Conservation (phyloP, 2,888 invertebrate species). For the Malachius bipustulatus region DNA sequence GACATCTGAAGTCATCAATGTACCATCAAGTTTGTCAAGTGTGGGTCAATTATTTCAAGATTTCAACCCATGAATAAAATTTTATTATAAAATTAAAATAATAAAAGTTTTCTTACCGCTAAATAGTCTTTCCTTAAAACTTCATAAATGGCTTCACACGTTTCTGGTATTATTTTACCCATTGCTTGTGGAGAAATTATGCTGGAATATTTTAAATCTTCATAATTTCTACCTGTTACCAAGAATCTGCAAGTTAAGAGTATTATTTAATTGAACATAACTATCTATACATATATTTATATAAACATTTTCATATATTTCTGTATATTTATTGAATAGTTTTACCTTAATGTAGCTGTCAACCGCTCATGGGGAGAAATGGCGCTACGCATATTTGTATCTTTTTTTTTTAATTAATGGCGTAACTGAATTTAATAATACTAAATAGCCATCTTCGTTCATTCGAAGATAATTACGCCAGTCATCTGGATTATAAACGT, state of each 20-base stretch:
- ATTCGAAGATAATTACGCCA: slow-evolving; percentile 21
- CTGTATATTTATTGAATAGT: too few relatives aligned
- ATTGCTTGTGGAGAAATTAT: slow-evolving; percentile 18
- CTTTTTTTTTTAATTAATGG: slow-evolving; percentile 17
- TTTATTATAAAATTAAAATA: too few relatives aligned
- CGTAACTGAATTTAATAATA: slow-evolving; percentile 13
- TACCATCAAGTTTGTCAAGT: too few relatives aligned
- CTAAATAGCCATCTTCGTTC: slow-evolving; percentile 16
- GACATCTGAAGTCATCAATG: too few relatives aligned
- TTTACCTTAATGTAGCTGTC: slow-evolving; percentile 19
- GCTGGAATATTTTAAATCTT: slow-evolving; percentile 19
- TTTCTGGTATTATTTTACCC: slow-evolving; percentile 19
- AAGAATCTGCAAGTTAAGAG: too few relatives aligned
- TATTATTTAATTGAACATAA: too few relatives aligned
- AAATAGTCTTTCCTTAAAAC: slow-evolving; percentile 17
- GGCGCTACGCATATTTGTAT: slow-evolving; percentile 19
- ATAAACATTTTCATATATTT: too few relatives aligned
- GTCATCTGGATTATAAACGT: slow-evolving; percentile 18
- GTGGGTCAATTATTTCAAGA: too few relatives aligned
- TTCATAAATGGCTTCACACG: slow-evolving; percentile 18
- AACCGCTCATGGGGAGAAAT: slow-evolving; percentile 21
- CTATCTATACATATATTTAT: too few relatives aligned
- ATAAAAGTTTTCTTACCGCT: slow-evolving; percentile 18
- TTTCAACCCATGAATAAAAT: too few relatives aligned
- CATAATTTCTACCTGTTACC: slow-evolving; percentile 22